A percentile compares a stretch with the other conserved stretches of the same genome.
Conservation (phyloP, 2,888 invertebrate species). For the Acrobasis suavella region DNA sequence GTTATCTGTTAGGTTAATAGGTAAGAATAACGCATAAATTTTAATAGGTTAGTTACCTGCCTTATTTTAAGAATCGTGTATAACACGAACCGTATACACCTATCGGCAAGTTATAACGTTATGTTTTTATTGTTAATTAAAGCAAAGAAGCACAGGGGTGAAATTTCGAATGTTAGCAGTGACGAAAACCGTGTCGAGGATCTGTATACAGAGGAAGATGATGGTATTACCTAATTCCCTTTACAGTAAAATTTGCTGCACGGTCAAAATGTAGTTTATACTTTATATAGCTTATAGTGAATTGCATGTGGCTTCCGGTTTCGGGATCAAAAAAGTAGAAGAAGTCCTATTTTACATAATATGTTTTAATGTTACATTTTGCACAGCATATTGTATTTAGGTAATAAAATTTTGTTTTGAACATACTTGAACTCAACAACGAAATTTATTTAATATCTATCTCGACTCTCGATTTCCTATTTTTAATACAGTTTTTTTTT, state of each 20-base stretch:
- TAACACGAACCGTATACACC: background rate
- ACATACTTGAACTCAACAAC: too few relatives aligned
- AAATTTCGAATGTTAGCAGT: slow-evolving; percentile 61
- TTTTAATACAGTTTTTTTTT: too few relatives aligned
- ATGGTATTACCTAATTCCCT: slow-evolving; percentile 56
- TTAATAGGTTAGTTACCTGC: too few relatives aligned
- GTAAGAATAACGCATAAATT: too few relatives aligned
- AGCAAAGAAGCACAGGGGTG: slow-evolving; percentile 77
- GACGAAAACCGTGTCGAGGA: slow-evolving; percentile 57
- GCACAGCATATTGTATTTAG: too few relatives aligned
- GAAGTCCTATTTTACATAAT: background rate
- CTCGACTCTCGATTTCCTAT: too few relatives aligned
- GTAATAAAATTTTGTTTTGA: too few relatives aligned
- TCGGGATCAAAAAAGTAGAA: slow-evolving; percentile 19
- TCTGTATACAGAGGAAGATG: slow-evolving; percentile 56
- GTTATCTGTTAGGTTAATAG: too few relatives aligned
- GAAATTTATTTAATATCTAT: too few relatives aligned
- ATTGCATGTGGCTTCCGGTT: slow-evolving; percentile 12
- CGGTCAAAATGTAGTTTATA: slow-evolving; percentile 30
- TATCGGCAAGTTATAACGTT: slow-evolving; percentile 24
- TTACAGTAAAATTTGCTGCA: slow-evolving; percentile 25
- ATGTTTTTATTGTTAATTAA: slow-evolving; percentile 62
- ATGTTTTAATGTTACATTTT: too few relatives aligned
- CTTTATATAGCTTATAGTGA: slow-evolving; percentile 27
- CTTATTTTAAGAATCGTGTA: slow-evolving; percentile 4